Evolutionary conservation across 2,888 invertebrate genomes (phyloP), one percentile per base, ranked within the genome.

Genomic region (Theretra japonica): DNA sequence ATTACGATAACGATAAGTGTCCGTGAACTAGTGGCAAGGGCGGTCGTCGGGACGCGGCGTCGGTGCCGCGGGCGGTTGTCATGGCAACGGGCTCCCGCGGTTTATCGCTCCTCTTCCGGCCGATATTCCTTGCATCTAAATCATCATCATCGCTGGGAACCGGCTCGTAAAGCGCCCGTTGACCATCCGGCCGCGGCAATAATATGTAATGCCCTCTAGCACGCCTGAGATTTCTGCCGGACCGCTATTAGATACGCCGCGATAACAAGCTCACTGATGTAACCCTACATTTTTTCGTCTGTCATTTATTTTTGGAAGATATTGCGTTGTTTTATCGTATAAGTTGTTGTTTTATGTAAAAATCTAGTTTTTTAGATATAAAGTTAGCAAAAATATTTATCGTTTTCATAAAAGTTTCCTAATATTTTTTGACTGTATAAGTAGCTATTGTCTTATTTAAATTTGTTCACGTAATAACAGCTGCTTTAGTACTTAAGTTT

Each of bases 1-100:
- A 93, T 93, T 93, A 89, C 88, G 88, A 89, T 92, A 91, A 90
- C 89, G 89, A 91, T 91, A 92, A 94, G 92, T 92, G 91, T 91
- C 91, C 90, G 87, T 90, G 89, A 89, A 91, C 90, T 90, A 92
- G 87, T 81, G 81, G 85, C 86, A 89, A 88, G 90, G 89, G 88
- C 83, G 90, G 89, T 88, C 83, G 86, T 81, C 80, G 78, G 83
- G 79, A 80, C 79, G 77, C 76, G 75, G 76, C 53, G 23, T 53
- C 69, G 68, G 73, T 74, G 69, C 70, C 79, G 76, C 75, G 74
- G 71, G 69, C 73, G 76, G 90, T 94, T 85, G 84, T 86, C 86
- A 92, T 89, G 86, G 84, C 83, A 82, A 93, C 92, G 80, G 78
- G 77, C 82, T 87, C 88, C 87, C 87, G 87, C 87, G 86, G 84